These are phyloP conservation scores for Copsychus sechellarum DNA, from an alignment of 2,113 vertebrate species.

Conservation along the genomic window DNA sequence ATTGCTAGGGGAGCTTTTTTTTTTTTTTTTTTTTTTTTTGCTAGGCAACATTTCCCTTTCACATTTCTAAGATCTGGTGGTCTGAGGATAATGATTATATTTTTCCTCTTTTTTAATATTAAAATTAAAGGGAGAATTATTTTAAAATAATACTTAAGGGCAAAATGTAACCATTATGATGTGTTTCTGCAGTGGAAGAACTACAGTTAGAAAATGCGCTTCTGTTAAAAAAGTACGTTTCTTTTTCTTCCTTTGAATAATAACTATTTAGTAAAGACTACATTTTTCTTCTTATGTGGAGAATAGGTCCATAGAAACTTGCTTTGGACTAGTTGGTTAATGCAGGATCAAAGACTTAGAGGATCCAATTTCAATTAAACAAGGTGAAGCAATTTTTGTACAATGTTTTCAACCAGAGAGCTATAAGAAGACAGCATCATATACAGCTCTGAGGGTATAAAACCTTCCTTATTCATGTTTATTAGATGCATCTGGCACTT, in stretches of 20 bases:
- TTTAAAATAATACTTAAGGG: not conserved
- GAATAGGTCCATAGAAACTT: not conserved
- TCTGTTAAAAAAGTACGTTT: not conserved
- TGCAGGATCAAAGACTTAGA: not conserved
- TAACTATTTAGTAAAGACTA: not conserved
- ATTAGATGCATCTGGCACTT: slow-evolving; percentile 40
- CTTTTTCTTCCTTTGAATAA: not conserved
- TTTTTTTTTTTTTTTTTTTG: not conserved
- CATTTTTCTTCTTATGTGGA: not conserved
- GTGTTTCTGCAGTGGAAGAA: not conserved
- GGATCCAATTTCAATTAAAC: not conserved
- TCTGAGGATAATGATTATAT: not conserved
- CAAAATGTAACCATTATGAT: not conserved
- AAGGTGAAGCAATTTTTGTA: slow-evolving; percentile 24
- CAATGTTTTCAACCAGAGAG: slow-evolving; percentile 5
- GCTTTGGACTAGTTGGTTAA: not conserved
- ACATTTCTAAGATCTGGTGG: not conserved
- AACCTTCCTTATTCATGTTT: slow-evolving; percentile 29
- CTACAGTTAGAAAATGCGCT: not conserved
- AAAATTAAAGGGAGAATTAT: not conserved
- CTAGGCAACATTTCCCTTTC: not conserved
- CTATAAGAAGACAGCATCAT: slow-evolving; percentile 19
- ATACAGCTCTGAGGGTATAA: not conserved
- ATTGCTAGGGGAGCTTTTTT: not conserved
- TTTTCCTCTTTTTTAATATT: not conserved